These are phyloP conservation scores for Lanius ludovicianus DNA, from an alignment of 2,113 vertebrate genomes.

Conservation along the genomic window DNA sequence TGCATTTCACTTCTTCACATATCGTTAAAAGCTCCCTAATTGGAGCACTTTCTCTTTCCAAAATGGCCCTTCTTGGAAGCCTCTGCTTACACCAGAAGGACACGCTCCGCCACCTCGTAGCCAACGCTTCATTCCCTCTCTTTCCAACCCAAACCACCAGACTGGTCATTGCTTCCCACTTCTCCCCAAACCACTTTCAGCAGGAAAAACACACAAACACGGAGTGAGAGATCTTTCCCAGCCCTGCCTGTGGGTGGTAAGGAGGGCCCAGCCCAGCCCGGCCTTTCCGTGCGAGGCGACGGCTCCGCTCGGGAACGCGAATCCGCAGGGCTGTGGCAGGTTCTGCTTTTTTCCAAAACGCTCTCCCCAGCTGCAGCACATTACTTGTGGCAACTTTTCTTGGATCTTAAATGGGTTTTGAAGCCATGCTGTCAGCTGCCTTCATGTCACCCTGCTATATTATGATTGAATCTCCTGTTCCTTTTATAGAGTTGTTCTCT, in stretches of 20 bases:
- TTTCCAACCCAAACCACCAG: conserved; percentile 35
- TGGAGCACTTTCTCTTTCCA: background rate
- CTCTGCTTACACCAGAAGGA: background rate
- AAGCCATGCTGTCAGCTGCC: conserved; percentile 80
- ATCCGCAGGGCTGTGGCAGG: conserved; percentile 61
- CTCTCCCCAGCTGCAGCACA: conserved; percentile 75
- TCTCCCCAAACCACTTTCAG: conserved; percentile 21
- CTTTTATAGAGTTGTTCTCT: conserved; percentile 88
- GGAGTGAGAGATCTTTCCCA: background rate
- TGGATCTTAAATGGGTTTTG: conserved; percentile 79
- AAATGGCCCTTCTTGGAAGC: conserved; percentile 7
- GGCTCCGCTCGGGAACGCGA: conserved; percentile 43
- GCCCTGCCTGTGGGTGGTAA: conserved; percentile 46
- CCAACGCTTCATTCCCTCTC: background rate
- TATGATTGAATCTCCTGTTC: conserved; percentile 81
- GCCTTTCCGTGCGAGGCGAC: conserved; percentile 28
- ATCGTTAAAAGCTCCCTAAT: fast-evolving
- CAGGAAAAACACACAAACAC: background rate
- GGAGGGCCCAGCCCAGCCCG: background rate
- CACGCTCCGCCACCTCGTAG: background rate
- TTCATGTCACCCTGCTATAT: conserved; percentile 76
- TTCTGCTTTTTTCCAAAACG: conserved; percentile 59
- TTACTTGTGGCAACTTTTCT: conserved; percentile 75
- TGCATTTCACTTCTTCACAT: background rate
- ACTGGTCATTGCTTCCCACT: background rate